Base-by-base conservation (phyloP, 1,140 invertebrate genomes). In the Saxidomus purpurata region DNA sequence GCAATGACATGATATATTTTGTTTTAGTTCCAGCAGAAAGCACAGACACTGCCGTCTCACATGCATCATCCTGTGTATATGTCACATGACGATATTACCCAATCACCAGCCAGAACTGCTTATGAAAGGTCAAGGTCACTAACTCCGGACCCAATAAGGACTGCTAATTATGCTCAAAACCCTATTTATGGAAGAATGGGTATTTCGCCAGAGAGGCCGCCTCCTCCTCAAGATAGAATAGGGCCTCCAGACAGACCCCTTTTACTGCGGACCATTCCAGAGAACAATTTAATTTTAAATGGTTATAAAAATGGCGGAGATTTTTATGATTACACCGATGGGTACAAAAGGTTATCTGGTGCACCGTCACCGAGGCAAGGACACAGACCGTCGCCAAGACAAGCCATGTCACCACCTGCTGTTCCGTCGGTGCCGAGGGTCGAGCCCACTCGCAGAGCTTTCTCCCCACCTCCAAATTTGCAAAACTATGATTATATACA, bases 191-290 rank as follows among this genome's bases (percentile, higher is more conserved):
- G 47, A 85, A 89, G 67, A 81, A 90, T 89, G 69, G 84, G 82
- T 15, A 79, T 80, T 77, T 88, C 82, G 25, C 88, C 71, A 9
- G 87, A 88, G 25, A 63, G 87, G 31, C 83, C 89, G 22, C 82
- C 63, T 52, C 77, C 80, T 52, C 89, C 61, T 31, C 82, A 71
- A 47, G 88, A 87, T 52, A 63, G 90, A 52, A 79, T 83, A 19
- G 71, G 89, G 34, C 91, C 94, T 0, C 93, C 93, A 17, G 94
- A 95, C 17, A 67, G 93, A 61, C 90, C 91, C 8, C 76, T 89
- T 19, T 91, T 92, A 15, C 84, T 95, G 3, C 87, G 94, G 86
- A 92, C 94, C 8, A 95, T 95, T 74, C 94, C 94, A 71, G 94
- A 95, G 87, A 93, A 95, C 86, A 89, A 89, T 38, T 93, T 92